Conservation (phyloP, 2,797 vertebrate genomes). For the Cynodonichthys magdalenae region DNA sequence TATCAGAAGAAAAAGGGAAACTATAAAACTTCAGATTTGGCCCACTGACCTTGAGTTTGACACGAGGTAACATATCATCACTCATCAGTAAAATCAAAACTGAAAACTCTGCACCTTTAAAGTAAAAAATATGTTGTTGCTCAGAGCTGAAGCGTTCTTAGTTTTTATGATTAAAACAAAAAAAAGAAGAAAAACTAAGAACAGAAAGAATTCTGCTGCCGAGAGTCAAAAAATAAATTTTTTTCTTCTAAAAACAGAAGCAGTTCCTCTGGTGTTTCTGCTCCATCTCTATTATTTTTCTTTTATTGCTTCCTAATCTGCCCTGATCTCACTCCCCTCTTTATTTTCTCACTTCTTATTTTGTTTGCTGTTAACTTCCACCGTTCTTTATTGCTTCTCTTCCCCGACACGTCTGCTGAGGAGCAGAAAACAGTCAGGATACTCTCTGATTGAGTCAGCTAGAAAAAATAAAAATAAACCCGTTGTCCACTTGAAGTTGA, state of each 20-base stretch:
- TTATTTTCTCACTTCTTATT: conserved; percentile 5
- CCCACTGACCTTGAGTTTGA: no score
- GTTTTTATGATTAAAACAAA: conserved; percentile 20
- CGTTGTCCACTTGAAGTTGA: conserved; percentile 44
- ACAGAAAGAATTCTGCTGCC: background rate
- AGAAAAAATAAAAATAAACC: no score
- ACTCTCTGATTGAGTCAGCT: conserved; percentile 7
- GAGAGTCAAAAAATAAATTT: conserved; percentile 5
- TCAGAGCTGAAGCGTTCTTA: conserved; percentile 8
- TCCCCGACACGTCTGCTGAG: conserved; percentile 15
- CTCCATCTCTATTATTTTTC: conserved; percentile 20
- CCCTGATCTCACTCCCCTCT: conserved; percentile 6
- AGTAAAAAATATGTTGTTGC: background rate
- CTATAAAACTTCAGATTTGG: no score
- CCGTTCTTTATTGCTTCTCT: conserved; percentile 27
- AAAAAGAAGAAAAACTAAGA: background rate
- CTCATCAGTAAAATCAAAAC: no score
- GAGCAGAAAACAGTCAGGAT: conserved; percentile 33
- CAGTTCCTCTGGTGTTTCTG: conserved; percentile 3
- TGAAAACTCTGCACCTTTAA: no score
- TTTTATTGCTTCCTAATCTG: conserved; percentile 35
- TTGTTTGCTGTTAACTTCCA: conserved; percentile 8
- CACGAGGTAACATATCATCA: no score
- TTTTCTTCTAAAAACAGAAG: conserved; percentile 23
- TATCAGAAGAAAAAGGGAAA: no score